Evolutionary conservation across 2,888 invertebrate species (phyloP).

Genomic region (Patella pellucida): DNA sequence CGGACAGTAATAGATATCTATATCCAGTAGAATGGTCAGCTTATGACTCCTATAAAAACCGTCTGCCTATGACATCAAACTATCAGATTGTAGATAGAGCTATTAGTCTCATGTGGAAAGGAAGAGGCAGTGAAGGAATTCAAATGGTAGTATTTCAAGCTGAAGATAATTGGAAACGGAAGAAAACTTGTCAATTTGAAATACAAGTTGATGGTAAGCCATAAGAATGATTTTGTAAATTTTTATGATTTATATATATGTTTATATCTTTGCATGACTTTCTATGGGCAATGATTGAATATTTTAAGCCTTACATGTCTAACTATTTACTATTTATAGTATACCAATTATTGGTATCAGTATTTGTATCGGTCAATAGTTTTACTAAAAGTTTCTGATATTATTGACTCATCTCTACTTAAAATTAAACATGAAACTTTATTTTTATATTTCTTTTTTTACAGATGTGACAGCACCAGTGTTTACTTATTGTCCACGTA

Average conservation of each 20-base stretch:
- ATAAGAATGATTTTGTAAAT: no score
- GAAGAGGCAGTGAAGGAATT: slow-evolving; percentile 45
- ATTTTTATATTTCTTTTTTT: slow-evolving; percentile 20
- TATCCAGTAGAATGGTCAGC: slow-evolving; percentile 43
- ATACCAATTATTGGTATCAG: no score
- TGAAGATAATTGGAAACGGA: slow-evolving; percentile 48
- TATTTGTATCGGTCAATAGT: no score
- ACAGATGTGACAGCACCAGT: slow-evolving; percentile 53
- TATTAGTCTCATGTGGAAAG: slow-evolving; percentile 48
- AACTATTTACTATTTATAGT: no score
- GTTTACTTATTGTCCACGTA: slow-evolving; percentile 55
- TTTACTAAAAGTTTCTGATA: no score
- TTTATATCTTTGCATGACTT: no score
- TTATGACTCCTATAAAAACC: slow-evolving; percentile 42
- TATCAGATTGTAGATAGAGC: slow-evolving; percentile 43
- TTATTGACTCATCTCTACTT: no score
- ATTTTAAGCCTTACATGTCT: no score
- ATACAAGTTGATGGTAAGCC: slow-evolving; percentile 52
- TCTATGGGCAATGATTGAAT: no score
- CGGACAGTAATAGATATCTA: slow-evolving; percentile 39
- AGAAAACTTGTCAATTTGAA: slow-evolving; percentile 51
- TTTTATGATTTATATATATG: no score
- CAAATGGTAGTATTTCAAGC: slow-evolving; percentile 54
- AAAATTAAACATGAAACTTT: no score
- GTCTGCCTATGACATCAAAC: slow-evolving; percentile 47